These are phyloP conservation scores for Prionailurus viverrinus DNA, from an alignment of 2,113 vertebrate species.

Conservation along the genomic window DNA sequence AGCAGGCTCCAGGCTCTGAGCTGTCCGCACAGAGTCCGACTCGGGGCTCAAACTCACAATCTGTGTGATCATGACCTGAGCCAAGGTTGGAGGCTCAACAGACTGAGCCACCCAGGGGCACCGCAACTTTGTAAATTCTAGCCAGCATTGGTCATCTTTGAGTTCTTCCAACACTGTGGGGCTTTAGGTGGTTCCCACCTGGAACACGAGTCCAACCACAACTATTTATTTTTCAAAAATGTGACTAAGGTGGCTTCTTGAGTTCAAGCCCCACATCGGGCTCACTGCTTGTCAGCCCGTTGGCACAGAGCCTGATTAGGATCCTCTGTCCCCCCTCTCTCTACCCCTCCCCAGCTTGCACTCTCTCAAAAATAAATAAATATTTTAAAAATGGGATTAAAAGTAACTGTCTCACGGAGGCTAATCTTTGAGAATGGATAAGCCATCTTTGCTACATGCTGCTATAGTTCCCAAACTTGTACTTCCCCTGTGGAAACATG, in stretches of 20 bases:
- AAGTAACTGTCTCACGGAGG: neutral
- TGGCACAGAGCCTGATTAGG: too few species aligned
- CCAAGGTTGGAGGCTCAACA: too few species aligned
- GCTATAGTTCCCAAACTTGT: neutral
- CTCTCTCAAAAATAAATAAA: too few species aligned
- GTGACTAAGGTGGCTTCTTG: neutral
- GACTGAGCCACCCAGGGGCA: too few species aligned
- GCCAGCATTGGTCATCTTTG: neutral
- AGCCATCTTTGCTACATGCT: neutral
- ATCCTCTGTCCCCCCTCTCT: too few species aligned
- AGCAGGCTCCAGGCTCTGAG: too few species aligned
- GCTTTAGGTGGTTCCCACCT: neutral
- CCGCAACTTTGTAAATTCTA: constrained; percentile 32
- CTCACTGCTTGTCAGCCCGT: too few species aligned
- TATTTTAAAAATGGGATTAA: neutral
- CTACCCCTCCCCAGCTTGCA: too few species aligned
- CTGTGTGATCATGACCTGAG: too few species aligned
- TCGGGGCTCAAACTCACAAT: too few species aligned
- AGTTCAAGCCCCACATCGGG: too few species aligned
- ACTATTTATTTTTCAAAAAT: constrained; percentile 21
- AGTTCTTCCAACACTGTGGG: constrained; percentile 22
- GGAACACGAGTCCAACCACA: neutral
- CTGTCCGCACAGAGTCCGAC: rapidly evolving
- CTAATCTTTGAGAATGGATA: neutral
- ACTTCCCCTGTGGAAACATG: neutral